Base-by-base conservation (phyloP, 2,113 vertebrate genomes). In the Motacilla tschutschensis region DNA sequence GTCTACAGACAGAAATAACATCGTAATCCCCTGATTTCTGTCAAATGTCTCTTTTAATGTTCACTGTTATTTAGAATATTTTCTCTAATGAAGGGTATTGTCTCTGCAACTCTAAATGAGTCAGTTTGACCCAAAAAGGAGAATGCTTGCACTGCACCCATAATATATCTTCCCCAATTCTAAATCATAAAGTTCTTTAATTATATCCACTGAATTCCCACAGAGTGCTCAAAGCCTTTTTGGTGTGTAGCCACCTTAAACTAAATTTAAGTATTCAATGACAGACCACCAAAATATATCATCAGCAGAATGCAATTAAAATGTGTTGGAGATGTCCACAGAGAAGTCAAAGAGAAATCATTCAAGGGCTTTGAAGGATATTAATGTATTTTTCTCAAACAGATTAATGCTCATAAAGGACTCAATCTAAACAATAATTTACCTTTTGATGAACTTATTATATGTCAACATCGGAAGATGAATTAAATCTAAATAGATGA, bases 231-330 rank as follows among this genome's bases (percentile, higher is more conserved):
- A 90, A 40, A 59, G 40, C 18, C 35, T 64, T 41, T 57, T 31
- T 28, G 48, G 12, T 66, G 19, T n/a, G 17, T 33, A 71, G 58
- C 44, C 60, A 73, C 46, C 33, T 60, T 55, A 51, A 69, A 29
- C 36, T 73, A 65, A 40, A 78, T 69, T 60, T 21, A 66, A 53
- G 7, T 31, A 77, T 59, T 78, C 38, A 57, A 13, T 19, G 54
- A 62, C 8, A 82, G 18, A 63, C 8, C 12, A 71, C n/a, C 28
- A 60, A 87, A 71, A 90, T 55, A 53, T 4, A 51, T 48, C 55
- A 90, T 31, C 33, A 79, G 47, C 62, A 83, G 47, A 76, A 87
- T 9, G 43, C 24, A 93, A 88, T 85, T 79, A 80, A 70, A 87
- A 85, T 70, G 33, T 83, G 35, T 9, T 72, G 20, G 44, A 75